Evolutionary conservation across 2,113 vertebrate species (phyloP), one percentile per base, ranked within the genome.

Genomic region (Amia ocellicauda): DNA sequence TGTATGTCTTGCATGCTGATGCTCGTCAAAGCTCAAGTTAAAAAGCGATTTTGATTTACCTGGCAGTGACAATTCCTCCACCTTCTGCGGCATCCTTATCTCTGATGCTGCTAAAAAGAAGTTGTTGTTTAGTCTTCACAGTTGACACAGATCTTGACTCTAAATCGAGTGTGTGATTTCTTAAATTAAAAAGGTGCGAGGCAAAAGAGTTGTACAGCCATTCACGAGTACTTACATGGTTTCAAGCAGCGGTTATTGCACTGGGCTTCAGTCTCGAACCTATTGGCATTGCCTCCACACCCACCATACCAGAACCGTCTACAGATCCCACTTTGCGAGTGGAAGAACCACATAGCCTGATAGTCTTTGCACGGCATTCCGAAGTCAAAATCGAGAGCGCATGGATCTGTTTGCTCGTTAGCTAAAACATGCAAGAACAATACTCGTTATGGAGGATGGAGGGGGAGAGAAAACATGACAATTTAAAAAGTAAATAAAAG

Each of bases 331-430:
- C 74, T 76, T 87, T 87, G 84, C 85, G 71, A 88, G 85, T 92
- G 89, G 93, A 86, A 92, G 87, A 89, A 92, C 89, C 91, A 93
- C 78, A 89, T 91, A 92, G 85, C 85, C 83, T 89, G 79, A 91
- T 87, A 90, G 68, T 90, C 91, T 89, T 90, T 87, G 86, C 90
- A 91, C 56, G 83, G 85, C 63, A 80, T 81, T 86, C 90, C 91
- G 76, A 81, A 76, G 73, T 92, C 89, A 92, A 83, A 89, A 77
- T 91, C 90, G 91, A 89, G 86, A 69, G 87, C 87, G 83, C 90
- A 93, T 80, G 88, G 80, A 83, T 89, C 90, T 88, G 88, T 81
- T 77, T 78, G 67, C 41, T 71, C 71, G 71, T 78, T 85, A 67
- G 76, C 79, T 83, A 76, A 66, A 87, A 83, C 83, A 80, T 86